Base-by-base conservation (phyloP, 1,140 invertebrate species). In the Charaxes varanes region DNA sequence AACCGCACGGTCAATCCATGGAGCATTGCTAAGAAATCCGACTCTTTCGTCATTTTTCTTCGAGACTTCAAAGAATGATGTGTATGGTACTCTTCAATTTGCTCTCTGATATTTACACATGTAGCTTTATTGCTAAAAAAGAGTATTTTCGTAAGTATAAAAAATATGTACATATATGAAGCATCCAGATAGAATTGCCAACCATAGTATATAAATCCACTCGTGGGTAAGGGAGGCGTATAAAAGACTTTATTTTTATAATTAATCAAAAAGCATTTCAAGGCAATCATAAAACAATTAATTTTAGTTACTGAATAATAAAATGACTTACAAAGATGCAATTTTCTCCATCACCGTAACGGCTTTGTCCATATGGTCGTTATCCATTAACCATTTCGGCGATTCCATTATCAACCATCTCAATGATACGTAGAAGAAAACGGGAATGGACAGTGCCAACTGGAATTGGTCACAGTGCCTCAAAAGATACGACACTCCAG, bases 341-440 rank as follows among this genome's bases (percentile, higher is more conserved):
- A 64, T 15, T 17, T 59, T 72, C 11, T 65, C 45, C 62, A 78
- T 63, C 5, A 72, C 61, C 3, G 1, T 4, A 2, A 59, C 35
- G 2, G 68, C 60, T 22, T 58, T 32, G n/a, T 68, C 51, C 11
- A 63, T 44, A 0, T 57, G 34, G 23, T 53, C 62, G 4, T 36
- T 61, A 36, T 76, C 67, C 50, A 79, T 56, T 24, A 76, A 45
- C 74, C 74, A 79, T 37, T 73, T 76, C 2, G 74, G 74, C 0
- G 74, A 79, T 33, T 76, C 74, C 47, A 66, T 57, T 4, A 61
- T 2, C 14, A 74, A 13, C 47, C 61, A 74, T 27, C 48, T 40
- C 6, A 58, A n/a, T n/a, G 13, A 12, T 8, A 68, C 52, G 16
- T 53, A 64, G 0, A 68, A 33, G 6, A 71, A 53, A 1, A 68